A percentile compares a stretch with the other conserved stretches of the same genome.
phyloP scores from a whole-genome alignment of 2,797 vertebrate species.

The Sebastes reedi region DNA sequence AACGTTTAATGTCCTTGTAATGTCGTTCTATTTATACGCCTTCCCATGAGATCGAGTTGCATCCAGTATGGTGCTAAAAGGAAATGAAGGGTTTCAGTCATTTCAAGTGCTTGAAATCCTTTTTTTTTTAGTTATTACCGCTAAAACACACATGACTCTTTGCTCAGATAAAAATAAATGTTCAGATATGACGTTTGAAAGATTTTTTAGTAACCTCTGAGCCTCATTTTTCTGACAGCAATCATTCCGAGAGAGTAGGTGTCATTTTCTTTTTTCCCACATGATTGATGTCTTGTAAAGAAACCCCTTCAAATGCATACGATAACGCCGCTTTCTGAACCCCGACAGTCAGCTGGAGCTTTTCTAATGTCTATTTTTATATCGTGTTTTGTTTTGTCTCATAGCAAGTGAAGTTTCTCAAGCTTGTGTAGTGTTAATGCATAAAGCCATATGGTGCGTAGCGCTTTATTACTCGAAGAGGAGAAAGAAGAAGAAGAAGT shows the following conservation, averaged over 20 bases:
- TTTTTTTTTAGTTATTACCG: constrained; percentile 11
- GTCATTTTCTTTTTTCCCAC: neutral
- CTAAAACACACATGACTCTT: neutral
- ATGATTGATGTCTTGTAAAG: constrained; percentile 36
- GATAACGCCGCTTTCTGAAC: constrained; percentile 20
- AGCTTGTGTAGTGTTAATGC: neutral
- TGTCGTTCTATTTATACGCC: too few species aligned
- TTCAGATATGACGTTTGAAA: neutral
- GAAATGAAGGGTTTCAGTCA: constrained; percentile 28
- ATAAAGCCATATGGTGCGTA: constrained; percentile 31
- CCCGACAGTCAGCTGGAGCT: neutral
- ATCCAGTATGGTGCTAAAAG: neutral
- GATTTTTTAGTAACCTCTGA: constrained; percentile 4
- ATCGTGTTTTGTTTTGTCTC: constrained; percentile 42
- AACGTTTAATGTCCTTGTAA: too few species aligned
- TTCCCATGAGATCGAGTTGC: accelerated
- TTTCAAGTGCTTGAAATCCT: constrained; percentile 11
- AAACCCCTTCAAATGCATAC: constrained; percentile 24
- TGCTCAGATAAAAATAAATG: constrained; percentile 31
- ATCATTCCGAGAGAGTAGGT: constrained; percentile 1
- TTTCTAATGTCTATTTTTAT: constrained; percentile 45
- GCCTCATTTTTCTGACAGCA: constrained; percentile 20
- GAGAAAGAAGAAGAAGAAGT: constrained; percentile 13
- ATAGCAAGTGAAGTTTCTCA: neutral
- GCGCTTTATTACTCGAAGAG: constrained; percentile 41